Conservation (phyloP, 2,888 invertebrate genomes). For the Lingula anatina region DNA sequence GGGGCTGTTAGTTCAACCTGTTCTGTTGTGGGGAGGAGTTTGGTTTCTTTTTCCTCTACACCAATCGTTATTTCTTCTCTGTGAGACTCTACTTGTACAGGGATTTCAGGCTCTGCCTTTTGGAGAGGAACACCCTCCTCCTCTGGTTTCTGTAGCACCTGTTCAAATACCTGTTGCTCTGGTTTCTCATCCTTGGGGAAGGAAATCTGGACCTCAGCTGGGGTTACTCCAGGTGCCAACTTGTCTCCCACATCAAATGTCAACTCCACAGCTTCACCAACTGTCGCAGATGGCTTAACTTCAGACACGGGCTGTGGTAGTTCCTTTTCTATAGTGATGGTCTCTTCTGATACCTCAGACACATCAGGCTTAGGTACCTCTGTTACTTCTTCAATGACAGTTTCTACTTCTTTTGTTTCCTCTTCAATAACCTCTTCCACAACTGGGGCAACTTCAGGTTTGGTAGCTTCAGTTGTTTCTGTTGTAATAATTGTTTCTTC, state of each 20-base stretch:
- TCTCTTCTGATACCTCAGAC: no score
- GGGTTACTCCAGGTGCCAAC: background rate
- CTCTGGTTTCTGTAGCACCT: conserved; percentile 24
- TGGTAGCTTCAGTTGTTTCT: background rate
- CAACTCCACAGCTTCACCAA: background rate
- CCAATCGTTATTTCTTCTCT: conserved; percentile 12
- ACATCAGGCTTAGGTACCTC: background rate
- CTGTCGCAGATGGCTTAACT: background rate
- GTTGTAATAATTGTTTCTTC: conserved; percentile 34
- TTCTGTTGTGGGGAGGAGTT: conserved; percentile 17
- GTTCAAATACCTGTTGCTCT: conserved; percentile 19
- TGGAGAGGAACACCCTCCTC: conserved; percentile 26
- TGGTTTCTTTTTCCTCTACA: conserved; percentile 12
- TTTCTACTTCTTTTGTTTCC: conserved; percentile 3
- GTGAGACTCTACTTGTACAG: conserved; percentile 5
- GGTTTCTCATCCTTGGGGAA: conserved; percentile 6
- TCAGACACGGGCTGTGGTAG: no score
- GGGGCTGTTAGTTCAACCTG: conserved; percentile 20
- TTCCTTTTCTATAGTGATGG: no score
- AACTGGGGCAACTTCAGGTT: no score
- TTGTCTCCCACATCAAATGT: no score
- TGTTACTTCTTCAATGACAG: no score
- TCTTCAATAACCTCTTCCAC: conserved; percentile 10
- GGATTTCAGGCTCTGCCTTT: conserved; percentile 24
- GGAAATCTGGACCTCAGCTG: background rate